Base-by-base conservation (phyloP, 2,888 invertebrate species). In the Galeruca laticollis region DNA sequence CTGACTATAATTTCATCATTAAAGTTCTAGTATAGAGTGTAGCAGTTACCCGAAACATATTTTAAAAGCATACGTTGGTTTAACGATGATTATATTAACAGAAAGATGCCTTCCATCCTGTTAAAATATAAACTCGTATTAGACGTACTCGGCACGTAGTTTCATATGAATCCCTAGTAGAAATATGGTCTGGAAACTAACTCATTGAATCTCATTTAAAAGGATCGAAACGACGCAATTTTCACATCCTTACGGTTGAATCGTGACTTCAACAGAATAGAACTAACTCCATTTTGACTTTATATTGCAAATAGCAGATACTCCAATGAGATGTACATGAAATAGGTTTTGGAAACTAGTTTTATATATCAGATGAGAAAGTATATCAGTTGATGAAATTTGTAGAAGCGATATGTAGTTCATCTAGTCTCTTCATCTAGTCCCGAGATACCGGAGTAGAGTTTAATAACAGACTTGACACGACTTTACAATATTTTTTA, bases 131-230 rank as follows among this genome's bases (percentile, higher is more conserved):
- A 57, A 57, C 10, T 37, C 40, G 26, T 26, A 62, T 54, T 65
- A 60, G 47, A 62, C 33, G 75, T 73, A 73, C 73, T 83, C 81
- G 76, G 81, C 83, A 83, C 83, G 83, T 83, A 80, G 75, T 77
- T 80, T 78, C 77, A 80, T 82, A 79, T 80, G 80, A 81, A 79
- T 74, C 74, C 78, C 76, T 78, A 75, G 77, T 77, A 81, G 80
- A 84, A 82, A 81, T 83, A 82, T 81, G 76, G 77, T 78, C 69
- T 72, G 77, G 78, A 80, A 79, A 80, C 80, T 82, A 83, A 84
- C 79, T 84, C 84, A 84, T 83, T 82, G 82, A 80, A 82, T 82
- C 81, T 82, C 82, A 83, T 82, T 82, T 83, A 80, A 80, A 70
- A 74, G 79, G 77, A 81, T 78, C 79, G 77, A 79, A 81, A 79